phyloP scores from a whole-genome alignment of 2,888 invertebrate genomes.

The Pycnomerus fuliginosus region DNA sequence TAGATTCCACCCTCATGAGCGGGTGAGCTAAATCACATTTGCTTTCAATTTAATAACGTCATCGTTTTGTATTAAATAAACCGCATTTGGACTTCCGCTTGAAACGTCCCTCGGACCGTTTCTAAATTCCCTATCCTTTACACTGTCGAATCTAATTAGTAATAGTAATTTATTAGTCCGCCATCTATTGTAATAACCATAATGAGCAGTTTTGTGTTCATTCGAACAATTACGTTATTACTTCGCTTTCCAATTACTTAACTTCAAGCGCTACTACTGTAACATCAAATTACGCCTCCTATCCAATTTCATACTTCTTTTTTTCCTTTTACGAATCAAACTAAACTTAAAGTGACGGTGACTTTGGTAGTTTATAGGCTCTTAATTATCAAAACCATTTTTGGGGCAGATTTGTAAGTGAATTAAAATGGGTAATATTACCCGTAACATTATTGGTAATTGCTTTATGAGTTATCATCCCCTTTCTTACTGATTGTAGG shows the following conservation, averaged over 20 bases:
- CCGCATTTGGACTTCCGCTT: slow-evolving; percentile 19
- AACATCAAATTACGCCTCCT: too few relatives aligned
- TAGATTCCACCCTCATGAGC: slow-evolving; percentile 21
- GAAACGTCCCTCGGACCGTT: slow-evolving; percentile 14
- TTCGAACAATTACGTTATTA: slow-evolving; percentile 19
- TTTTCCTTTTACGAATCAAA: too few relatives aligned
- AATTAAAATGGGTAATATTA: too few relatives aligned
- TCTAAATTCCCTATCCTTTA: slow-evolving; percentile 11
- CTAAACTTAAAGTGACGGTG: too few relatives aligned
- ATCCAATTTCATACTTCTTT: too few relatives aligned
- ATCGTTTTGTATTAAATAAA: slow-evolving; percentile 23
- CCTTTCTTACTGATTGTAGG: too few relatives aligned
- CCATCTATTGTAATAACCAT: slow-evolving; percentile 18
- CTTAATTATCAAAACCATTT: too few relatives aligned
- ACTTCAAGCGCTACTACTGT: too few relatives aligned
- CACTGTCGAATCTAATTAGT: slow-evolving; percentile 12
- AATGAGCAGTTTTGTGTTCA: slow-evolving; percentile 19
- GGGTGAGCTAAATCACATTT: slow-evolving; percentile 23
- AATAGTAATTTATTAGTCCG: slow-evolving; percentile 23
- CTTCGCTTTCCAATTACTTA: slow-evolving; percentile 16
- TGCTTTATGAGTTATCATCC: too few relatives aligned
- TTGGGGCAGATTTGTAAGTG: too few relatives aligned
- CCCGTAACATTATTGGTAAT: too few relatives aligned
- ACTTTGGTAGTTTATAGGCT: too few relatives aligned
- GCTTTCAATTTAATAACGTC: slow-evolving; percentile 26